These are phyloP conservation scores for Monochamus alternatus DNA, from an alignment of 2,888 invertebrate genomes.

Conservation along the genomic window DNA sequence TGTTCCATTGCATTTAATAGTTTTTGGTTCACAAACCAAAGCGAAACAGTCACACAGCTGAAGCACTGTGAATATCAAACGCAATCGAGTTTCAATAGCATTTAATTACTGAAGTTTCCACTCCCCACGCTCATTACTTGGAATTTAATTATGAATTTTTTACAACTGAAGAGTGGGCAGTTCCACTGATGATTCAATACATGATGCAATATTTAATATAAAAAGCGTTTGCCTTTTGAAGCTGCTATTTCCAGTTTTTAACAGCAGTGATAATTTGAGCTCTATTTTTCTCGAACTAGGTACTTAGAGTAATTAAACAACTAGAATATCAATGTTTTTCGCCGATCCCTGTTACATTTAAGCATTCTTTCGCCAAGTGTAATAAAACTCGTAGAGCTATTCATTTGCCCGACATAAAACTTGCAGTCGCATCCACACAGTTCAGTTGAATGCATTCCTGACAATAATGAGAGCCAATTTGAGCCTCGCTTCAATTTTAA, in stretches of 20 bases:
- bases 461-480: slow-evolving; percentile 8
- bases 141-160: background rate
- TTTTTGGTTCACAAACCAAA: background rate
- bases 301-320: no score
- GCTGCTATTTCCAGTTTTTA: no score
- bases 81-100: background rate
- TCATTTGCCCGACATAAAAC: background rate
- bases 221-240: no score
- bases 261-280: no score
- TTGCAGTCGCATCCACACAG: background rate
- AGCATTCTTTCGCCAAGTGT: no score
- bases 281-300: no score
- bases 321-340: no score
- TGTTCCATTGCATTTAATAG: no score
- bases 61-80: background rate
- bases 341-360: no score
- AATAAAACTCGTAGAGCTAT: no score
- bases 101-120: background rate
- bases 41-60: background rate
- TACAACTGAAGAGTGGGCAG: background rate
- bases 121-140: background rate
- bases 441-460: background rate
- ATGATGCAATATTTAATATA: no score
- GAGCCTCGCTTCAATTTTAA: background rate
- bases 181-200: no score